Base-by-base conservation (phyloP, 2,113 vertebrate species). In the Mystacornis crossleyi region DNA sequence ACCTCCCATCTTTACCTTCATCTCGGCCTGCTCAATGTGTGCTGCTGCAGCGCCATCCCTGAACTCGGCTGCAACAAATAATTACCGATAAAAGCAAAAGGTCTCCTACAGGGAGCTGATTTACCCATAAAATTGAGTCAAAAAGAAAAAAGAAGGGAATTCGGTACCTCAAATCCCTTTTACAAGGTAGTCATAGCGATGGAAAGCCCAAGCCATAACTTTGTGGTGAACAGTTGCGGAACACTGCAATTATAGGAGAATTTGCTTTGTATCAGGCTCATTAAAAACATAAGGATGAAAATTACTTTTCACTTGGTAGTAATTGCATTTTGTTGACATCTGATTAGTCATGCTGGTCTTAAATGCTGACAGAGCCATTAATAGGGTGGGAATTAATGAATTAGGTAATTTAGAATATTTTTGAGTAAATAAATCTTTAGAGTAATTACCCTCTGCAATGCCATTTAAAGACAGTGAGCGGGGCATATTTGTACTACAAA, bases 271-370 rank as follows among this genome's bases (percentile, higher is more conserved):
- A 91, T 58, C 86, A 55, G 58, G 43, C 48, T 97, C 86, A 95
- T 95, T 94, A 91, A 81, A 96, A 94, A 47, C 40, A 33, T 54
- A 96, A 93, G 73, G 67, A 65, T 55, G 50, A 88, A 95, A 93
- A 96, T 93, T 79, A 83, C 80, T 82, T 96, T 94, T 83, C 58
- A 71, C 48, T 75, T 88, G 75, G 45, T 81, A 88, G 85, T 89
- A 96, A 96, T 70, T 95, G 86, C 78, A 64, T 95, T 96, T 92
- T 94, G 86, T 92, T 95, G 95, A 92, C 81, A 70, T 89, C 66
- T 77, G 88, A 95, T 97, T 92, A 96, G 71, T 93, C 83, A 94
- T 33, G 38, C 69, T 88, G 90, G 45, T 90, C 89, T 93, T 78
- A 93, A 95, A 94, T 72, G 61, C 60, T 83, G 64, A 75, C 55